Conservation (phyloP, 2,113 vertebrate genomes). For the Crotalus helleri region DNA sequence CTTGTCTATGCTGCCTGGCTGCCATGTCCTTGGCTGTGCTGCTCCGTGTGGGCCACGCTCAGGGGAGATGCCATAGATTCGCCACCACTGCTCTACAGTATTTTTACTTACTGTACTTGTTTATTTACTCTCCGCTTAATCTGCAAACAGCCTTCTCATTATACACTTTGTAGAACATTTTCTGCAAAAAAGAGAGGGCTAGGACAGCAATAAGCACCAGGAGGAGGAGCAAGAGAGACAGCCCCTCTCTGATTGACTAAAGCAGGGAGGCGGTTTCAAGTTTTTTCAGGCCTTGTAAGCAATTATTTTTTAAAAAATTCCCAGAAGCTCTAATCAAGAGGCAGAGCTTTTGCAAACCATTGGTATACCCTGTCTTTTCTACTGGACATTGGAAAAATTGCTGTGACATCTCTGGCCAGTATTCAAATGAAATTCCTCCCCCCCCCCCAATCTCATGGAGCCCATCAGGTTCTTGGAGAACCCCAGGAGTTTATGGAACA, state of each 20-base stretch:
- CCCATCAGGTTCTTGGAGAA: neutral
- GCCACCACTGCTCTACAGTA: neutral
- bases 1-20: no score
- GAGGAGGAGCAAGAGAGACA: neutral
- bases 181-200: neutral
- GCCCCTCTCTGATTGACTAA: neutral
- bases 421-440: neutral
- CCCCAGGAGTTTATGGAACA: neutral
- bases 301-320: neutral
- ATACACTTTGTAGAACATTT: neutral
- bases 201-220: neutral
- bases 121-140: neutral
- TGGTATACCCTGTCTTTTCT: neutral
- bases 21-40: no score
- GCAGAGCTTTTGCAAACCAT: neutral
- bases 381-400: neutral
- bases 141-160: neutral
- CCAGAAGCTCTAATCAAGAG: neutral
- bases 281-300: neutral
- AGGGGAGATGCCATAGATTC: no score
- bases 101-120: neutral
- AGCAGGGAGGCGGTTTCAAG: neutral
- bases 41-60: no score
- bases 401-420: neutral
- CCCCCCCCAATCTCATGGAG: neutral